Evolutionary conservation across 2,797 vertebrate species (phyloP).

Genomic region (Macrochelys suwanniensis): DNA sequence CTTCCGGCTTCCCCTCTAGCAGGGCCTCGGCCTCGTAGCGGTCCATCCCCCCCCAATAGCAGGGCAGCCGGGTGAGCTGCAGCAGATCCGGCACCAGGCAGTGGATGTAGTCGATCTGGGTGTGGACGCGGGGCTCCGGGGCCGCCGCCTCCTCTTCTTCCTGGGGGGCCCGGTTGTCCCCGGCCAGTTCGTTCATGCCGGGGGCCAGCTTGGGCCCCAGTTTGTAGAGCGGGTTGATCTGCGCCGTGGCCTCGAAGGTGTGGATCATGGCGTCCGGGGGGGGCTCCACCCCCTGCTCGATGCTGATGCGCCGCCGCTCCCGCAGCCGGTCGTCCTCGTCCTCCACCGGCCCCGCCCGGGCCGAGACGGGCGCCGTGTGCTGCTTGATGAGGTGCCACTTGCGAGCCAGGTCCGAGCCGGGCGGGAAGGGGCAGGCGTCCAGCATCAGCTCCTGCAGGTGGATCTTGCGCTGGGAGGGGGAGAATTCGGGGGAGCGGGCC

Average conservation of each 20-base stretch:
- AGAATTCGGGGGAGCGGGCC: constrained; percentile 29
- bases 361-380: constrained; percentile 86
- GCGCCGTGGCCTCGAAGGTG: constrained; percentile 88
- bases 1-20: constrained; percentile 88
- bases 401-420: constrained; percentile 87
- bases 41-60: constrained; percentile 92
- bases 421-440: constrained; percentile 89
- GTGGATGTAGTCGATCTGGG: constrained; percentile 89
- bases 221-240: constrained; percentile 87
- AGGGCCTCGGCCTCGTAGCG: constrained; percentile 88
- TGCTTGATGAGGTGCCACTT: constrained; percentile 92
- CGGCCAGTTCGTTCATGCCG: constrained; percentile 86
- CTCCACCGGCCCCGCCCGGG: constrained; percentile 78
- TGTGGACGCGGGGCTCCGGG: constrained; percentile 79
- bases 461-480: constrained; percentile 85
- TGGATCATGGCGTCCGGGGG: constrained; percentile 89
- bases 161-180: constrained; percentile 78
- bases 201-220: constrained; percentile 88
- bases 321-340: constrained; percentile 88
- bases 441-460: constrained; percentile 90
- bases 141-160: constrained; percentile 78
- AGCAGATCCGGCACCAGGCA: constrained; percentile 89
- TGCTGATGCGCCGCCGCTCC: constrained; percentile 87
- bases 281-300: constrained; percentile 88
- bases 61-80: constrained; percentile 86